Conservation (phyloP, 2,888 invertebrate genomes). For the Plebejus anna region DNA sequence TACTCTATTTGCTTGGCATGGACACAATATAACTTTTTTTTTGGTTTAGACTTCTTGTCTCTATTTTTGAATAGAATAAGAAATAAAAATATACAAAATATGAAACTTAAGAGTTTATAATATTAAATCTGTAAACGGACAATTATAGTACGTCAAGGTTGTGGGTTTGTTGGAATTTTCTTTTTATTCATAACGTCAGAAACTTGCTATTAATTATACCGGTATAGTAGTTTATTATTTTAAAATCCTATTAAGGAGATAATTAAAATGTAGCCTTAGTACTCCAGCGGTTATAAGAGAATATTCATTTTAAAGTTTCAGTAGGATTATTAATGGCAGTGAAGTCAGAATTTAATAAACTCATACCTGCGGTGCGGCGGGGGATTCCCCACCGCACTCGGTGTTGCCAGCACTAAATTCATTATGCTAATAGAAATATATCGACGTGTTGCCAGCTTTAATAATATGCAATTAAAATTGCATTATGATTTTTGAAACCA, state of each 20-base stretch:
- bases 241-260: constrained; percentile 2
- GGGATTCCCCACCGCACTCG: neutral
- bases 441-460: neutral
- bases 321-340: constrained; percentile 10
- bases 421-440: constrained; percentile 13
- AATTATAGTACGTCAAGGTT: too few species aligned
- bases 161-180: neutral
- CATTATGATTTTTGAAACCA: neutral
- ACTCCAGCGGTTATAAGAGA: constrained; percentile 5
- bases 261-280: constrained; percentile 10
- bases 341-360: constrained; percentile 15
- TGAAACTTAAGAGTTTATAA: too few species aligned
- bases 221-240: neutral
- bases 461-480: neutral
- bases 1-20: too few species aligned
- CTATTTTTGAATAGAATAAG: too few species aligned
- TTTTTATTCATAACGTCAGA: neutral
- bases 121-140: too few species aligned
- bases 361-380: constrained; percentile 3
- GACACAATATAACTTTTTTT: too few species aligned
- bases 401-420: neutral
- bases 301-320: constrained; percentile 15
- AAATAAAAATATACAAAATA: too few species aligned
- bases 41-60: too few species aligned
- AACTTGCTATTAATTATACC: neutral